Evolutionary conservation across 2,113 vertebrate genomes (phyloP).

Genomic region (Ciconia maguari): DNA sequence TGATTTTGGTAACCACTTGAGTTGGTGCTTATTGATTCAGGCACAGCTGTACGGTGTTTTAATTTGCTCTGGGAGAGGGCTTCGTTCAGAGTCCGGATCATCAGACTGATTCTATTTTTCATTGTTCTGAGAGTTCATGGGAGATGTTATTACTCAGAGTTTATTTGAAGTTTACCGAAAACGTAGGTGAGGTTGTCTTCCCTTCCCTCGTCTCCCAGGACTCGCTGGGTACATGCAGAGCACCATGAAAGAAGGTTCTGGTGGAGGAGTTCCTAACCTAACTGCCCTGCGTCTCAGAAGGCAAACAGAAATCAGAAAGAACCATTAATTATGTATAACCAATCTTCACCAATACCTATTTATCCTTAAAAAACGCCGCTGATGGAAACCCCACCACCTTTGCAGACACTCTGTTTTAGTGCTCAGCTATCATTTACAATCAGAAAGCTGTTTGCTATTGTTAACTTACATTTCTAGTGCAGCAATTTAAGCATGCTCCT

Average conservation of each 20-base stretch:
- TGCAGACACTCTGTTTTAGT: neutral
- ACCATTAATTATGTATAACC: neutral
- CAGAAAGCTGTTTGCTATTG: neutral
- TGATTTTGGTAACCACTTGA: neutral
- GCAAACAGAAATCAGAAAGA: neutral
- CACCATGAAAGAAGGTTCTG: neutral
- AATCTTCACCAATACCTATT: neutral
- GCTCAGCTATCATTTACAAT: neutral
- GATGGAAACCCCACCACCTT: neutral
- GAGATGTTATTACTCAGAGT: neutral
- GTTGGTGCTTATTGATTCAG: neutral
- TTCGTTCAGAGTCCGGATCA: neutral
- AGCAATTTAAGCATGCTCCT: neutral
- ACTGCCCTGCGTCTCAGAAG: neutral
- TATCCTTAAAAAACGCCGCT: neutral
- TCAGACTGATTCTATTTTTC: neutral
- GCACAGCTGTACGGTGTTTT: neutral
- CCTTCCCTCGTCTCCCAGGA: neutral
- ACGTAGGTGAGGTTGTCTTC: neutral
- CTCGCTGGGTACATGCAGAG: neutral
- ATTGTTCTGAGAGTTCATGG: neutral
- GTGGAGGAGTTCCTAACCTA: neutral
- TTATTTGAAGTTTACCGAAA: neutral
- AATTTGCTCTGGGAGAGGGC: neutral
- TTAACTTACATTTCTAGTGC: neutral